Percentiles rank a stretch among this genome's conserved stretches.
These are phyloP conservation scores for Drosophila funebris DNA, from an alignment of 1,140 invertebrate genomes.

Conservation along the genomic window DNA sequence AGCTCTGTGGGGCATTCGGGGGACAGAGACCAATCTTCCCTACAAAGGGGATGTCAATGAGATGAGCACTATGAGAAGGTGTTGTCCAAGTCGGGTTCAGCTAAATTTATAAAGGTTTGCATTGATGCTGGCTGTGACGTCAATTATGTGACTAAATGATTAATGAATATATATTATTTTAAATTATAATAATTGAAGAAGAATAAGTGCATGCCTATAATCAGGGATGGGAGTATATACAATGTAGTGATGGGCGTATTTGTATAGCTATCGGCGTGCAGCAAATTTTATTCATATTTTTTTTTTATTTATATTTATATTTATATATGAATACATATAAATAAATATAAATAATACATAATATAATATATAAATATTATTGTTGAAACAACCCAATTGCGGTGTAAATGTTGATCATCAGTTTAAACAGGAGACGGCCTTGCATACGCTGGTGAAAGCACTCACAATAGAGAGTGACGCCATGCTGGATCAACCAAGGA, in stretches of 20 bases:
- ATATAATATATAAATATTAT: too few relatives aligned
- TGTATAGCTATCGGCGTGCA: too few relatives aligned
- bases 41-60: too few relatives aligned
- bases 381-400: neutral
- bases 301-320: neutral
- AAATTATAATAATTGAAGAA: too few relatives aligned
- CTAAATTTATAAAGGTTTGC: neutral
- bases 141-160: constrained; percentile 7
- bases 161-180: neutral
- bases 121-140: neutral
- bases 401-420: neutral
- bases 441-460: neutral
- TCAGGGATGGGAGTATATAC: too few relatives aligned
- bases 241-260: too few relatives aligned
- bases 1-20: neutral
- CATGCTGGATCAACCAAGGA: neutral
- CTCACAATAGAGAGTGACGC: neutral
- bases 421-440: neutral
- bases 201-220: neutral
- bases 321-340: too few relatives aligned
- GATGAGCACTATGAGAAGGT: neutral
- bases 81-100: neutral
- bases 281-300: too few relatives aligned
- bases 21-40: neutral
- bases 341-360: too few relatives aligned